Conservation (phyloP, 2,797 vertebrate genomes). For the Peromyscus nudipes region DNA sequence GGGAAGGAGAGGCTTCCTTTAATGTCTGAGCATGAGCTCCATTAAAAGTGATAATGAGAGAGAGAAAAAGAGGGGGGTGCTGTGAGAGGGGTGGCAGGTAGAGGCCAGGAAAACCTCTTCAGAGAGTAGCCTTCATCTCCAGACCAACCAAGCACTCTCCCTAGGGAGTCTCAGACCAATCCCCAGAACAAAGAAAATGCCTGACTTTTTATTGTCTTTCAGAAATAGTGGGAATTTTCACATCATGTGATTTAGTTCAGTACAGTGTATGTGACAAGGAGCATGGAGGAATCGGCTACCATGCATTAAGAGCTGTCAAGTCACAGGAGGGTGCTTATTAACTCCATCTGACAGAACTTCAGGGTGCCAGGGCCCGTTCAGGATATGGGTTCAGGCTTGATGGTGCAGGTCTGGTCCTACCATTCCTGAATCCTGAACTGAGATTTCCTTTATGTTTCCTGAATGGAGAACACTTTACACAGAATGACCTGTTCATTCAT, state of each 20-base stretch:
- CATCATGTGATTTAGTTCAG: not conserved
- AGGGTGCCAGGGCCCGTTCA: not conserved
- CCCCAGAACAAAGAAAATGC: not conserved
- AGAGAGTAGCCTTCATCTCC: not conserved
- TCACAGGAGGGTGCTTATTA: not conserved
- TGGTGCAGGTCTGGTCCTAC: not conserved
- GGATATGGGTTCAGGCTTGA: not conserved
- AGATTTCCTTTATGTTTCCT: not conserved
- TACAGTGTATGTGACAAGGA: not conserved
- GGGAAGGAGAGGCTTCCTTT: not conserved
- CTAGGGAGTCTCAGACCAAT: not conserved
- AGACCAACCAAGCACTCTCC: not conserved
- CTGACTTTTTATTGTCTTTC: not conserved
- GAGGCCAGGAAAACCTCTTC: not conserved
- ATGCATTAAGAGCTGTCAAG: not conserved
- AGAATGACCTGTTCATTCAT: not conserved
- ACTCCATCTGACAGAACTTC: not conserved
- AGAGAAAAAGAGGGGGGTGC: too few relatives aligned
- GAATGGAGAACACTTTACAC: not conserved
- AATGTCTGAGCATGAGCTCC: not conserved
- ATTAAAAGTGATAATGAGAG: not conserved
- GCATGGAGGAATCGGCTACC: too few relatives aligned
- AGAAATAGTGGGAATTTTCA: not conserved
- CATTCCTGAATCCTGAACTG: not conserved
- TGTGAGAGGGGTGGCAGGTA: not conserved